A percentile compares a stretch with the other conserved stretches of the same genome.
These are phyloP conservation scores for Pseudorectes ferrugineus DNA, from an alignment of 2,113 vertebrate genomes.

Conservation along the genomic window DNA sequence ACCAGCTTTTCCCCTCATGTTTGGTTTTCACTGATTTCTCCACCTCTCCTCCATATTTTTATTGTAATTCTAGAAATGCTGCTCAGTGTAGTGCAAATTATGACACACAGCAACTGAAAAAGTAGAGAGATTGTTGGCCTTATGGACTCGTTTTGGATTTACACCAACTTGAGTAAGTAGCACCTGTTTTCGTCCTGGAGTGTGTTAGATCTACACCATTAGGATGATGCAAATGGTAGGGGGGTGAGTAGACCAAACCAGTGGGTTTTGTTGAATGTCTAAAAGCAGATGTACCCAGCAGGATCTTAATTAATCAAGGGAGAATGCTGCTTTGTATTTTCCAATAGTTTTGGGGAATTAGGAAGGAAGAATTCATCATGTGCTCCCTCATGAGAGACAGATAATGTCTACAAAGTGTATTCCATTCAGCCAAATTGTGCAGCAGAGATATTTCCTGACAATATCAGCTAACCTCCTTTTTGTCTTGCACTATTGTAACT, in stretches of 20 bases:
- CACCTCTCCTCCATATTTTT: background rate
- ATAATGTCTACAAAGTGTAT: background rate
- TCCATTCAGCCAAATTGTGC: background rate
- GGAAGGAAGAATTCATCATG: background rate
- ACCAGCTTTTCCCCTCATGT: accelerated
- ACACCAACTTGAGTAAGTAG: background rate
- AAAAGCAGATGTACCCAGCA: background rate
- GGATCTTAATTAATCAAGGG: background rate
- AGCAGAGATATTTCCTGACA: background rate
- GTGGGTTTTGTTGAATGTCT: background rate
- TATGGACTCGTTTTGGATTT: background rate
- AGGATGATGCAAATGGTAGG: background rate
- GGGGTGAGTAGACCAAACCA: background rate
- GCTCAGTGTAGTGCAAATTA: background rate
- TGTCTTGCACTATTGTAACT: background rate
- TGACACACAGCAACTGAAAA: background rate
- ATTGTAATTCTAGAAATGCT: background rate
- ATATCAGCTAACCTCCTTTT: background rate
- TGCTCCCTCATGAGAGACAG: background rate
- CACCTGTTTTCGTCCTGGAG: background rate
- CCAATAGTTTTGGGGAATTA: background rate
- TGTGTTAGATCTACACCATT: background rate
- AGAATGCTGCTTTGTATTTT: background rate
- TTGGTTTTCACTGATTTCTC: background rate
- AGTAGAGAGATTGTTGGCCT: background rate